A percentile compares a stretch with the other conserved stretches of the same genome.
These are phyloP conservation scores for Amblyjoppa fuscipennis DNA, from an alignment of 2,888 invertebrate species.

Conservation along the genomic window DNA sequence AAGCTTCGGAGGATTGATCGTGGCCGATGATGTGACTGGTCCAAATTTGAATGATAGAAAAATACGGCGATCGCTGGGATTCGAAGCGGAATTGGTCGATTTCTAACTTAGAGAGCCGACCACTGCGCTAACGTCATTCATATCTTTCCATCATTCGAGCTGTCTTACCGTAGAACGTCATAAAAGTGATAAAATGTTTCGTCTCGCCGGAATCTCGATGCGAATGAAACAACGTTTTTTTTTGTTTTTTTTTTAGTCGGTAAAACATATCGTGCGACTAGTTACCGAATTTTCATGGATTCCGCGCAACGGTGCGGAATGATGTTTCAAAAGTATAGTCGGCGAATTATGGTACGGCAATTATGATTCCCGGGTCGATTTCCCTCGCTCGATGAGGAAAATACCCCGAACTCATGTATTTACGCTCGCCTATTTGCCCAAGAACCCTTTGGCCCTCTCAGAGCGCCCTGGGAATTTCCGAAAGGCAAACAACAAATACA, in stretches of 20 bases:
- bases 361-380: no score
- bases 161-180: not conserved
- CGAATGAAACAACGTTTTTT: not conserved
- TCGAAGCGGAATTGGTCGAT: no score
- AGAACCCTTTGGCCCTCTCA: conserved; percentile 47
- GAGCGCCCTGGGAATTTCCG: conserved; percentile 36
- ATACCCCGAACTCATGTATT: conserved; percentile 36
- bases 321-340: not conserved
- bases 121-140: no score
- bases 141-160: no score
- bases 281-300: not conserved
- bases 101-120: no score
- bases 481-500: conserved; percentile 51
- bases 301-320: no score
- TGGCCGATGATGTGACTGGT: no score
- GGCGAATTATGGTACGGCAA: no score
- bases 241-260: not conserved
- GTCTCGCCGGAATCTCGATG: not conserved
- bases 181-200: conserved; percentile 25
- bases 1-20: no score
- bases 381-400: no score
- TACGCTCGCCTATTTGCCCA: conserved; percentile 48
- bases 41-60: no score
- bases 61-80: no score
- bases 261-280: not conserved